Evolutionary conservation across 1,140 invertebrate species (phyloP), one percentile per base, ranked within the genome.

Genomic region (Aphelinus certus): DNA sequence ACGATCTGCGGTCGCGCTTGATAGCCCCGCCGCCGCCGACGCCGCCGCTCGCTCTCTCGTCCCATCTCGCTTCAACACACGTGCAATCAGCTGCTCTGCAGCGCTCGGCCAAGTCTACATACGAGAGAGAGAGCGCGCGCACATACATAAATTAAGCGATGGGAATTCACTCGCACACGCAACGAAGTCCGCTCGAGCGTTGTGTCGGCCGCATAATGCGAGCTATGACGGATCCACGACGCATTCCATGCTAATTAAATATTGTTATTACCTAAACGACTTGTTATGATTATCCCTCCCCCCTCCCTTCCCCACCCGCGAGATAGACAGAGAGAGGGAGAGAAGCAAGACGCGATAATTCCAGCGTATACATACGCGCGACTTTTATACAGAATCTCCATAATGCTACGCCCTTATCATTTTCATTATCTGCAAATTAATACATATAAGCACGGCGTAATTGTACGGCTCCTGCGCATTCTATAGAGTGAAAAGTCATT

Each of bases 1-100:
- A 86, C 84, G 85, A 88, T 88, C 83, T 83, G 85, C 81, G 83
- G 85, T 86, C 84, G 84, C 84, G 83, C 80, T 86, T 85, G 84
- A 87, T 85, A 85, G 81, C 81, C 77, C 79, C 79, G 79, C 81
- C 26, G 26, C 26, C 26, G 26, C 26, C 26, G 26, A 26, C 26
- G 26, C 26, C 26, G 26, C 26, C 78, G 60, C 77, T 77, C 77
- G 78, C 77, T 77, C 51, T 47, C 9, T 26, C 6, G 60, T 53
- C 60, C 46, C 42, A 49, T 73, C 80, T 76, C 76, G 26, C 79
- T 77, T 73, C n/a, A 78, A 81, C 72, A 79, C 75, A 76, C 74
- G 49, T 61, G 62, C 68, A 43, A 47, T 68, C 73, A 10, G 51
- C 42, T 66, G 26, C 26, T 0, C 26, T 26, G 26, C 26, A 26